phyloP scores from a whole-genome alignment of 2,113 vertebrate species.

The Orientallactaga bullata region DNA sequence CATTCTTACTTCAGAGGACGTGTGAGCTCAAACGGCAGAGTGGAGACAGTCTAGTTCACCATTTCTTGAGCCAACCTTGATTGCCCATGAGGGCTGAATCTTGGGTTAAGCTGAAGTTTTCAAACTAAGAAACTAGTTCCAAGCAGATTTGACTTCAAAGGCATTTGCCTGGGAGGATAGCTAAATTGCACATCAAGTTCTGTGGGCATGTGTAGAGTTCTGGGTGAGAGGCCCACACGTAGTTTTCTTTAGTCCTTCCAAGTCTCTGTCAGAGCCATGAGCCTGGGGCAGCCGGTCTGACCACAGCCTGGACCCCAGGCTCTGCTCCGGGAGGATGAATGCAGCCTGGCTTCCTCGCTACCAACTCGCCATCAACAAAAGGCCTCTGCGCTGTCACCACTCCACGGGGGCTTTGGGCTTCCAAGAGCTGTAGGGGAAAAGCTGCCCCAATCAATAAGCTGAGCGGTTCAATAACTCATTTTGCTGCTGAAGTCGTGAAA shows the following conservation, averaged over 20 bases:
- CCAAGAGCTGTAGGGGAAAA: conserved; percentile 24
- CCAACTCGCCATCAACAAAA: conserved; percentile 12
- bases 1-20: background rate
- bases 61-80: background rate
- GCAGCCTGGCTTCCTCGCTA: background rate
- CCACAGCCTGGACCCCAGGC: background rate
- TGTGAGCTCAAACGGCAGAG: background rate
- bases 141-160: background rate
- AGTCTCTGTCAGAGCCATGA: background rate
- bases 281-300: background rate
- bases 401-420: too few species aligned
- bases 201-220: background rate
- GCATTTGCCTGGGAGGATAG: background rate
- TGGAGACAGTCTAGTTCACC: background rate
- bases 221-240: background rate
- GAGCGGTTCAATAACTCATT: conserved; percentile 76
- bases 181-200: background rate
- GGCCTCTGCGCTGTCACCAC: background rate
- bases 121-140: background rate
- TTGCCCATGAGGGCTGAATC: background rate
- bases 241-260: background rate
- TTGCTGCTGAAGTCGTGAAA: conserved; percentile 71
- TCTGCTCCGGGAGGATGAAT: background rate
- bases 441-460: conserved; percentile 47
- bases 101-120: background rate